Percentiles rank a stretch among this genome's conserved stretches.
phyloP scores from a whole-genome alignment of 2,113 vertebrate species.

The Antechinus flavipes region DNA sequence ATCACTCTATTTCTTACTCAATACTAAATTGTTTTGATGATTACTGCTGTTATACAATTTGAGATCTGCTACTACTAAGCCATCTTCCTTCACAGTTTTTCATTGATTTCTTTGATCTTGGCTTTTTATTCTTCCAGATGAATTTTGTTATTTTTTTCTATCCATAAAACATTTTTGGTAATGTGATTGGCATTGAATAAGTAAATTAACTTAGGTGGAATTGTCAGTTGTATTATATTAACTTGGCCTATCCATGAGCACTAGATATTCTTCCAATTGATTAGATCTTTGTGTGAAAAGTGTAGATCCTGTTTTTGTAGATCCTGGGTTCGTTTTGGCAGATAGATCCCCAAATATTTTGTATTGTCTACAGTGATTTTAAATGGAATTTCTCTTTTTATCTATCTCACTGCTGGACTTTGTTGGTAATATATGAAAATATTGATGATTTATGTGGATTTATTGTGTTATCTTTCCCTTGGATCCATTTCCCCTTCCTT shows the following conservation, averaged over 20 bases:
- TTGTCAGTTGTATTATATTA: not conserved
- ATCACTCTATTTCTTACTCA: not conserved
- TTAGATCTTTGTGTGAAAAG: not conserved
- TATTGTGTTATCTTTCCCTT: not conserved
- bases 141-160: not conserved
- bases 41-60: not conserved
- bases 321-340: too few relatives aligned
- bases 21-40: not conserved
- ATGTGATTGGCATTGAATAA: not conserved
- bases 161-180: not conserved
- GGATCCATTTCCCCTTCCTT: too few relatives aligned
- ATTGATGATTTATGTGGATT: not conserved
- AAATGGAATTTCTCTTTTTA: not conserved
- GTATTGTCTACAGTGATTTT: not conserved
- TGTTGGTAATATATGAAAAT: not conserved
- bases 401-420: not conserved
- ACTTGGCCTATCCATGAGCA: too few relatives aligned
- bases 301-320: too few relatives aligned
- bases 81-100: not conserved
- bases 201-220: not conserved
- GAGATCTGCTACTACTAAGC: not conserved
- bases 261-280: too few relatives aligned
- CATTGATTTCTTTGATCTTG: not conserved
- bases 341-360: too few relatives aligned
- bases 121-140: not conserved